These are phyloP conservation scores for Polyodon spathula DNA, from an alignment of 2,113 vertebrate species.

Conservation along the genomic window DNA sequence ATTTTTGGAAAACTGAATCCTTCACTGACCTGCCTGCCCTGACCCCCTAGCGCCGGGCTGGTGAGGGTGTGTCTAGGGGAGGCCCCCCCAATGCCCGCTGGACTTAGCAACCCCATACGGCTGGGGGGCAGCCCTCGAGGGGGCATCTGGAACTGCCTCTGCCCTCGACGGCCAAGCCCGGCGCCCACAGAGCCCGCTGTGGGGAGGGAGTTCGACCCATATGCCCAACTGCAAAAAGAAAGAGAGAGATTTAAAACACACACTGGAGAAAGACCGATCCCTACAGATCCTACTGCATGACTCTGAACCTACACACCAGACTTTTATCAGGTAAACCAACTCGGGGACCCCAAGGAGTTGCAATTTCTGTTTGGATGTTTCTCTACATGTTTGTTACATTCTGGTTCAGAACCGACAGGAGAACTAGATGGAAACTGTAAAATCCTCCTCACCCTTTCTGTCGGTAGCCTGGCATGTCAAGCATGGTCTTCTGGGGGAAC, in stretches of 20 bases:
- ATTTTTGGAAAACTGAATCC: too few species aligned
- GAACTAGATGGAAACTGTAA: too few species aligned
- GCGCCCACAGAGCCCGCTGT: slow-evolving; percentile 93
- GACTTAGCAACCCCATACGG: slow-evolving; percentile 70
- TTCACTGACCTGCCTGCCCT: slow-evolving; percentile 76
- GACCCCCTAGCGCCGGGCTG: slow-evolving; percentile 62
- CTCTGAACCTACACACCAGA: too few species aligned
- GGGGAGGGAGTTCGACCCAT: slow-evolving; percentile 87
- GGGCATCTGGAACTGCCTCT: slow-evolving; percentile 77
- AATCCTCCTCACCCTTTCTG: slow-evolving; percentile 69
- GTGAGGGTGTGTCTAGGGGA: slow-evolving; percentile 78
- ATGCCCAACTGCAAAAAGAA: slow-evolving; percentile 65
- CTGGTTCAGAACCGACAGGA: too few species aligned
- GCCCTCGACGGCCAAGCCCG: slow-evolving; percentile 68
- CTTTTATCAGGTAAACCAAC: too few species aligned
- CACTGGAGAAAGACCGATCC: not conserved
- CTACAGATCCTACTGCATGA: too few species aligned
- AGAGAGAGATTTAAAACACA: not conserved
- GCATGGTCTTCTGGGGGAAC: slow-evolving; percentile 78
- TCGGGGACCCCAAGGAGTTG: too few species aligned
- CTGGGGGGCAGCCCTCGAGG: slow-evolving; percentile 69
- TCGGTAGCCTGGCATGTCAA: slow-evolving; percentile 81
- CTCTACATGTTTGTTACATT: too few species aligned
- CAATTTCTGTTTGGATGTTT: too few species aligned
- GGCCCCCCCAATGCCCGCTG: slow-evolving; percentile 66